Conservation (phyloP, 2,113 vertebrate species). For the Catharus minimus region DNA sequence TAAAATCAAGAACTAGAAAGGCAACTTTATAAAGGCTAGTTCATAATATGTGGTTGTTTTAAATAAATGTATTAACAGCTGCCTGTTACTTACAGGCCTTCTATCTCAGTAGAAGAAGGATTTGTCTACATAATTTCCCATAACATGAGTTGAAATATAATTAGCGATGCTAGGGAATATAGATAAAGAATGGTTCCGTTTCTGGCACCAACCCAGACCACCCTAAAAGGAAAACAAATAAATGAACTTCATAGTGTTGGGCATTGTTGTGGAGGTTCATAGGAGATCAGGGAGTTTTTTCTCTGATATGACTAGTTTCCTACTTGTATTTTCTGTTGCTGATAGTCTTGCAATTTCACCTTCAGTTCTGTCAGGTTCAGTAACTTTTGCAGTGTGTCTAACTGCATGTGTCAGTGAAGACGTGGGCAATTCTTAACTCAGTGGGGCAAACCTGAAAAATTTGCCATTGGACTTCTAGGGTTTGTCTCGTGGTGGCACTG, state of each 20-base stretch:
- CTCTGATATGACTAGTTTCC: background rate
- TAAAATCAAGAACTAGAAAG: background rate
- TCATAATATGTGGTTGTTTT: background rate
- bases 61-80: background rate
- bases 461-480: background rate
- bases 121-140: background rate
- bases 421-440: background rate
- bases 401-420: background rate
- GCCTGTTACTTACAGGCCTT: background rate
- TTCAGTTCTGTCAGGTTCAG: background rate
- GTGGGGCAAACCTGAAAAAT: background rate
- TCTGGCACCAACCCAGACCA: background rate
- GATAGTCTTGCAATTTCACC: background rate
- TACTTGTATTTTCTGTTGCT: background rate
- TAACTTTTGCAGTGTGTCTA: background rate
- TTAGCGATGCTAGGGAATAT: background rate
- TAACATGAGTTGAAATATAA: background rate
- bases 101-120: background rate
- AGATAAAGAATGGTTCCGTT: background rate
- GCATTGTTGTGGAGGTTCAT: background rate
- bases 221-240: background rate
- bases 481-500: background rate
- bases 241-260: background rate
- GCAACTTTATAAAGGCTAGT: background rate
- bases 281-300: background rate